These are phyloP conservation scores for Telmatochromis sp. DNA, from an alignment of 2,113 vertebrate species.

Conservation along the genomic window DNA sequence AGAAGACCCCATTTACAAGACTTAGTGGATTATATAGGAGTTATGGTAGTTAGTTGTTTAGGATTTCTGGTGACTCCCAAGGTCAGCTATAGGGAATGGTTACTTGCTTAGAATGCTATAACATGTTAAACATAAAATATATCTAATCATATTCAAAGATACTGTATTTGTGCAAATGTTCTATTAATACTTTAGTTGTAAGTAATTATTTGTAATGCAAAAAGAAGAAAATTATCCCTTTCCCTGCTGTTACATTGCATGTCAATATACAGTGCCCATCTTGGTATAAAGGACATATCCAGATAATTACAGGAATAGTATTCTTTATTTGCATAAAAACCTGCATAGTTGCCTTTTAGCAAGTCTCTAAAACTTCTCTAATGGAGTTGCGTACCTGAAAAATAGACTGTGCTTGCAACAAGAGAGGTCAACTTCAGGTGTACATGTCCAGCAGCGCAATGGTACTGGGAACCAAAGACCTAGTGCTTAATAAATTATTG, in stretches of 20 bases:
- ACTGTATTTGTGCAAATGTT: background rate
- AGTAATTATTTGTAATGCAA: background rate
- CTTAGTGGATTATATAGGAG: background rate
- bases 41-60: background rate
- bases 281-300: background rate
- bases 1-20: background rate
- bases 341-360: background rate
- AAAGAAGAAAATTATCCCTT: background rate
- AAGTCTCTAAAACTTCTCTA: background rate
- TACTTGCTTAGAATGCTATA: background rate
- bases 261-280: background rate
- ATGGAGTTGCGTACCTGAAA: background rate
- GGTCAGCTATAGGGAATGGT: background rate
- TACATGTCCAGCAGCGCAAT: background rate
- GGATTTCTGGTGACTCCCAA: background rate
- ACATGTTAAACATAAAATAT: background rate
- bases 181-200: background rate
- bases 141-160: background rate
- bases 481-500: background rate
- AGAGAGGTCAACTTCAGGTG: background rate
- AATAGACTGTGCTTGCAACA: background rate
- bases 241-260: background rate
- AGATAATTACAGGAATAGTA: background rate
- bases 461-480: background rate
- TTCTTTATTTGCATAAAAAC: background rate